Evolutionary conservation across 1,140 invertebrate genomes (phyloP), one percentile per base, ranked within the genome.

Genomic region (Drosophila pseudoananassae): DNA sequence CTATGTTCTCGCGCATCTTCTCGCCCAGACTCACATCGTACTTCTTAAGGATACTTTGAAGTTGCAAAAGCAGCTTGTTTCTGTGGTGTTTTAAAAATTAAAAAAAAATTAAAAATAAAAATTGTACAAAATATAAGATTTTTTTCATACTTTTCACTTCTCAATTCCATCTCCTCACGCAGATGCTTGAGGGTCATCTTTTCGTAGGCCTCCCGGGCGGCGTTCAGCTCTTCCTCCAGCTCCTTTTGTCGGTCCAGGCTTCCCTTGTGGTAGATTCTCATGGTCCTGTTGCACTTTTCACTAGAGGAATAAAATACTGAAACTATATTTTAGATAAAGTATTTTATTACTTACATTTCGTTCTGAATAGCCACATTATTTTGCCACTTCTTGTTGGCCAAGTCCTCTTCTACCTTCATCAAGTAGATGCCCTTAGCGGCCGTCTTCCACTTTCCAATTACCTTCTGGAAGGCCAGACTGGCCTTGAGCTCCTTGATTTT

Each of bases 331-430:
- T 14, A 40, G 7, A 17, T 7, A 45, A 1, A n/a, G 3, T 3
- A 6, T n/a, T 14, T 40, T 20, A 6, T 10, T 12, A 59, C 66
- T 49, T 14, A 87, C 83, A 88, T 83, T 63, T 88, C 83, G 38
- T 83, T 88, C 20, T 88, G 83, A 5, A 88, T 88, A 4, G 59
- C 60, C 1, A 88, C 66, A 57, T 72, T 88, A 9, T 88, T 88
- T 5, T 80, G 65, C 83, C 83, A 89, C 27, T 89, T 88, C 17
- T 71, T 70, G 8, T 59, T 59, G 51, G 79, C 79, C 61, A 88
- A 31, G 47, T 88, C 83, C 2, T 68, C 70, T 15, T 88, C 83
- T 1, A 60, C 49, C 15, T 74, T 83, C 9, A 79, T 57, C 2
- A 79, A 17, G 10, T 73, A 64, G 8, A 84, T 17, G 0, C 46